Evolutionary conservation across 2,113 vertebrate genomes (phyloP).

Genomic region (Aramus guarauna): DNA sequence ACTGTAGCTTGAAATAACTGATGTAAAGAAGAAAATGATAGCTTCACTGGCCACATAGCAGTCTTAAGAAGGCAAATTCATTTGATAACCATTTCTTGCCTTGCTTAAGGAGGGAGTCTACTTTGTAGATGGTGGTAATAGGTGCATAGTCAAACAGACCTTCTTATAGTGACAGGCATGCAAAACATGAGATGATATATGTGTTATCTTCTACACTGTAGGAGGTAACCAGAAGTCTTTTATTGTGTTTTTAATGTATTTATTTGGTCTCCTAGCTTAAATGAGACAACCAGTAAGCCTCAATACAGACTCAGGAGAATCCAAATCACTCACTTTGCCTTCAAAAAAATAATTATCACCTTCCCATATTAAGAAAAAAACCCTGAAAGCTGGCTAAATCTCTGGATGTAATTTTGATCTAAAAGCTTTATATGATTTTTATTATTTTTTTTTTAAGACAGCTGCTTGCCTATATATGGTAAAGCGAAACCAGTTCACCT

Average conservation of each 20-base stretch:
- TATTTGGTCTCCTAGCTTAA: background rate
- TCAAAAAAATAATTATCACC: background rate
- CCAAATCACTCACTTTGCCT: background rate
- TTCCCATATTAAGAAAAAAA: background rate
- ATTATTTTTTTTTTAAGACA: background rate
- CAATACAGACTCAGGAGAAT: background rate
- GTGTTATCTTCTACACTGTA: background rate
- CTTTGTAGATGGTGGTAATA: background rate
- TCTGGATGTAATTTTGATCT: background rate
- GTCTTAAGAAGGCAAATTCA: background rate
- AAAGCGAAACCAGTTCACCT: background rate
- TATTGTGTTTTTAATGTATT: background rate
- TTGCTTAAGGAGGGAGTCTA: background rate
- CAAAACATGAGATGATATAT: background rate
- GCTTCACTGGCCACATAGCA: background rate
- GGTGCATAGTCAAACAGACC: background rate
- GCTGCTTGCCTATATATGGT: background rate
- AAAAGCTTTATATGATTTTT: background rate
- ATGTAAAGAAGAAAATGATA: background rate
- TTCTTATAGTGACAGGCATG: background rate
- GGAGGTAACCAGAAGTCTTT: background rate
- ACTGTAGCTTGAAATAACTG: background rate
- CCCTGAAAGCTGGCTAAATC: background rate
- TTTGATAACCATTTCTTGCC: background rate
- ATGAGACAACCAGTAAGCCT: background rate